Evolutionary conservation across 1,140 invertebrate genomes (phyloP).

Genomic region (Tachypleus tridentatus): DNA sequence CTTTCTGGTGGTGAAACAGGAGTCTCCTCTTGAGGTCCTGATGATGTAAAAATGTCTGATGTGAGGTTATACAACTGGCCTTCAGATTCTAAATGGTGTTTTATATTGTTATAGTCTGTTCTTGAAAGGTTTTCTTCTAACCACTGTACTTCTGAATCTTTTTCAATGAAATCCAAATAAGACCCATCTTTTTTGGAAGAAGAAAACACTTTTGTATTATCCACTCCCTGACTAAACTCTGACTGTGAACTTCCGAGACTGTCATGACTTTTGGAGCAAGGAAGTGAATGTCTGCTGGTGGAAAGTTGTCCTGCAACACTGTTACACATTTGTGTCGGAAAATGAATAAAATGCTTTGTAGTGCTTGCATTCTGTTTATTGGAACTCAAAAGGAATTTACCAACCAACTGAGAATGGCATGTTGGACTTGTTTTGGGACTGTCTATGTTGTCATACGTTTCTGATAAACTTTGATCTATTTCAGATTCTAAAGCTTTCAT

Average conservation of each 20-base stretch:
- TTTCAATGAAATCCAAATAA: too few relatives aligned
- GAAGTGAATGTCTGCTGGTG: conserved; percentile 22
- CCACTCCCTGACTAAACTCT: conserved; percentile 25
- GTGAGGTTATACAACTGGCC: too few relatives aligned
- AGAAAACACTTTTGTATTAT: too few relatives aligned
- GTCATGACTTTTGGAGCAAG: conserved; percentile 37
- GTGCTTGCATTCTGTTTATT: background rate
- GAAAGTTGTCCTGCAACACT: conserved; percentile 24
- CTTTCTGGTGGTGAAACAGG: too few relatives aligned
- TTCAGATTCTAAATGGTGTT: too few relatives aligned
- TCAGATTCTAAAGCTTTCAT: conserved; percentile 78
- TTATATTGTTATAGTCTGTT: too few relatives aligned
- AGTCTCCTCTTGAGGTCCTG: too few relatives aligned
- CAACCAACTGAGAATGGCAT: conserved; percentile 5
- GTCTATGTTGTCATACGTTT: conserved; percentile 86
- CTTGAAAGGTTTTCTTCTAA: too few relatives aligned
- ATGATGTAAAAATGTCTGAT: too few relatives aligned
- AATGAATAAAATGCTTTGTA: conserved; percentile 12
- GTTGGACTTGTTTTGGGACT: conserved; percentile 38
- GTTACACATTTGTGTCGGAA: conserved; percentile 28
- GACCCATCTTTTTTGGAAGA: too few relatives aligned
- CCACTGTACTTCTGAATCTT: too few relatives aligned
- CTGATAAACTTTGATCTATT: conserved; percentile 67
- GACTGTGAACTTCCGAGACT: conserved; percentile 38
- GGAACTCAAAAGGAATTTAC: background rate